Evolutionary conservation across 1,140 invertebrate species (phyloP), one percentile per base, ranked within the genome.

Genomic region (Heterodera schachtii): DNA sequence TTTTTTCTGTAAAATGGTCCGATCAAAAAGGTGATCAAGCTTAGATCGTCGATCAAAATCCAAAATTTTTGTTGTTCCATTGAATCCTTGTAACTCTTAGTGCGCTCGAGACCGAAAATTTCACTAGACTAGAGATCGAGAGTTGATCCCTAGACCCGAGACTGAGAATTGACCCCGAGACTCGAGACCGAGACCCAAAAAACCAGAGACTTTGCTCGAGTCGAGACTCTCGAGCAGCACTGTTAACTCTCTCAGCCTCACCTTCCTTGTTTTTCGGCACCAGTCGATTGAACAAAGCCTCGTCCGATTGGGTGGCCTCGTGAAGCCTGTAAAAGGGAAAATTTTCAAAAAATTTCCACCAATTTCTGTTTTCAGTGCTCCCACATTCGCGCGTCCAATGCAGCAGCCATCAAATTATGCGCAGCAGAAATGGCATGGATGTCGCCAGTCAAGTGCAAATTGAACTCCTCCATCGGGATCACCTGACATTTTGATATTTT

Each of bases 381-480:
- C 31, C 31, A 98, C 86, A 97, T 96, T 87, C 97, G 92, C 3
- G 96, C 94, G 90, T 98, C 96, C 82, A 93, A 91, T 78, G 92
- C 92, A 41, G 93, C 97, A 31, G 97, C 96, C 1, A 99, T 90
- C 7, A 99, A 92, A 92, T 99, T 99, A 91, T 99, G 98, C 8
- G 98, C 97, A 5, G 96, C 96, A 11, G 60, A 66, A 44, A 99
- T 94, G 0, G 97, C 97, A 91, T 99, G 98, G 84, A 99, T 98
- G 90, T 99, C 98, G 21, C 97, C 98, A 8, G 97, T 99, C 73
- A 99, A 92, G 91, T 99, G 98, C 11, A 99, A 93, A 91, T 99
- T 99, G 90, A 99, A 98, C 87, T 99, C 98, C 91, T 99, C 97
- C 98, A 99, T 99, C 0, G 98, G 97, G 86, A 99, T 98, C 0